phyloP scores from a whole-genome alignment of 2,888 invertebrate genomes.

The Catonia carolina region DNA sequence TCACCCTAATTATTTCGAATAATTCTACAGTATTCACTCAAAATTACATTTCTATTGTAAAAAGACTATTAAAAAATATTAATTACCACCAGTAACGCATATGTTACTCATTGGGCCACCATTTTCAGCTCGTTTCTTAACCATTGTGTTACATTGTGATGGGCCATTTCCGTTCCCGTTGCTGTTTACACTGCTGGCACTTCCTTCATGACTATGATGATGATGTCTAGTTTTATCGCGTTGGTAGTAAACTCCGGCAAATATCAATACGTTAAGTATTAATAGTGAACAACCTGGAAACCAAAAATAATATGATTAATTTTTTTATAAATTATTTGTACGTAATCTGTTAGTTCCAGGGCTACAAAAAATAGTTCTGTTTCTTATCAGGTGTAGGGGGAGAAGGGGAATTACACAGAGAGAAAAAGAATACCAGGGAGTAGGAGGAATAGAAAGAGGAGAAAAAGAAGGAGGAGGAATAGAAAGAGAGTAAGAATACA shows the following conservation, averaged over 20 bases:
- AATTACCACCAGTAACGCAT: slow-evolving; percentile 35
- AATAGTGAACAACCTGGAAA: slow-evolving; percentile 52
- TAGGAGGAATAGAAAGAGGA: too few species aligned
- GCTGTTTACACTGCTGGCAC: slow-evolving; percentile 42
- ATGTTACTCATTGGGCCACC: slow-evolving; percentile 36
- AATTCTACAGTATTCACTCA: too few species aligned
- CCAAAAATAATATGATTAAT: slow-evolving; percentile 46
- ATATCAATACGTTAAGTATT: slow-evolving; percentile 74
- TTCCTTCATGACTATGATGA: slow-evolving; percentile 41
- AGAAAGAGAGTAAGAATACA: too few species aligned
- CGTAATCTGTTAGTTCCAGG: too few species aligned
- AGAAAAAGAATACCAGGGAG: too few species aligned
- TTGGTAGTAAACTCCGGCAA: slow-evolving; percentile 80
- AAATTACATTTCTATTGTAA: too few species aligned
- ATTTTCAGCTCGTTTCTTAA: slow-evolving; percentile 34
- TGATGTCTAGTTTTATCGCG: slow-evolving; percentile 46
- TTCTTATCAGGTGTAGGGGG: too few species aligned
- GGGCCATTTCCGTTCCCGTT: slow-evolving; percentile 38
- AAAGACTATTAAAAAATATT: neutral
- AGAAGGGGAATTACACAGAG: too few species aligned
- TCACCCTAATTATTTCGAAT: too few species aligned
- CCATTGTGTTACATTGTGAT: slow-evolving; percentile 19
- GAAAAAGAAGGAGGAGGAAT: too few species aligned
- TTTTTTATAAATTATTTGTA: too few species aligned
- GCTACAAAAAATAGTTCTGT: too few species aligned